These are phyloP conservation scores for Pipistrellus kuhlii DNA, from an alignment of 2,797 vertebrate genomes.

Conservation along the genomic window DNA sequence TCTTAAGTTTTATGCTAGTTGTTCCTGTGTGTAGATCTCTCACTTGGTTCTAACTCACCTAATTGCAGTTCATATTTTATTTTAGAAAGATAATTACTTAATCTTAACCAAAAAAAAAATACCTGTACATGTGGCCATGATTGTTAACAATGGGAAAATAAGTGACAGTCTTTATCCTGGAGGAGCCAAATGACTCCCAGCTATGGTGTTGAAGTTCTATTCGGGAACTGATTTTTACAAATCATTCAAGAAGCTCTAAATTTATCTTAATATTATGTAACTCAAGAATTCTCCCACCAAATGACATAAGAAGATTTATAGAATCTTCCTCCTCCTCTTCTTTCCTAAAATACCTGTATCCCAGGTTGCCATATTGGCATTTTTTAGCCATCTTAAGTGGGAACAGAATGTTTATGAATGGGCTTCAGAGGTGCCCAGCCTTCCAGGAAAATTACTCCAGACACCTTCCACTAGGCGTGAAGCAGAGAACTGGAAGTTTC, in stretches of 20 bases:
- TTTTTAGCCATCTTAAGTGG: constrained; percentile 9
- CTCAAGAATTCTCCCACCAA: constrained; percentile 23
- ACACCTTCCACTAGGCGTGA: background rate
- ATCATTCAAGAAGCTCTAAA: constrained; percentile 45
- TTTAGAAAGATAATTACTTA: constrained; percentile 45
- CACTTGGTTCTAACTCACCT: background rate
- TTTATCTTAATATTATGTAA: constrained; percentile 7
- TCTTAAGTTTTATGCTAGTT: constrained; percentile 30
- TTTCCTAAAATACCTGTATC: constrained; percentile 40
- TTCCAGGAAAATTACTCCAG: background rate
- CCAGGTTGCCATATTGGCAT: background rate
- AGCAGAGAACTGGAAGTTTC: constrained; percentile 19
- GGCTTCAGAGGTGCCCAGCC: background rate
- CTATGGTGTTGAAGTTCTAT: background rate
- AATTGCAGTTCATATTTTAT: constrained; percentile 38
- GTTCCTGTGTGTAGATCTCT: background rate
- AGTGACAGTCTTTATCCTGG: background rate
- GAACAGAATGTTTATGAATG: background rate
- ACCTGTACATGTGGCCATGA: background rate
- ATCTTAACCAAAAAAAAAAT: background rate
- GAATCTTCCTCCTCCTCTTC: background rate
- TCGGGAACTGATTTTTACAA: constrained; percentile 38
- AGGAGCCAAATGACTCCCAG: background rate
- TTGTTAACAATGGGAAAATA: background rate
- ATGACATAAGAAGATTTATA: constrained; percentile 32